phyloP scores from a whole-genome alignment of 2,888 invertebrate genomes.

The Eremobia ochroleuca region DNA sequence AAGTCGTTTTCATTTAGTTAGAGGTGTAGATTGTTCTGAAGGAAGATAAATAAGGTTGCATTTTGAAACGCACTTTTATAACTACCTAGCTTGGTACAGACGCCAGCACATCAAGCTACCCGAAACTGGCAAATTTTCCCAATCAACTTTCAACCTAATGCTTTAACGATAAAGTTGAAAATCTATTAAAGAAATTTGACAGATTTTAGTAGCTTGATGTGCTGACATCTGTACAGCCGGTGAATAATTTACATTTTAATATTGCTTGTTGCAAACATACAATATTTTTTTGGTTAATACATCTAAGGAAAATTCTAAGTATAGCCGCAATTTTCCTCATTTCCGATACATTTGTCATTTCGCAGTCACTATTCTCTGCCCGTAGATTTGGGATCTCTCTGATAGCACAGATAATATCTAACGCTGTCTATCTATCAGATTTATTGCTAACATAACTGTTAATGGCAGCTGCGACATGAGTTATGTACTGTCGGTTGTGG shows the following conservation, averaged over 20 bases:
- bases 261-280: background rate
- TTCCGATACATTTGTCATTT: conserved; percentile 42
- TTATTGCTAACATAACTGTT: conserved; percentile 70
- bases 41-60: too few relatives aligned
- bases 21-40: background rate
- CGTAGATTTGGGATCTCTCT: conserved; percentile 57
- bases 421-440: conserved; percentile 67
- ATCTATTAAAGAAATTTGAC: too few relatives aligned
- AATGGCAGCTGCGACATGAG: conserved; percentile 70
- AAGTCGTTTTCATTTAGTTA: background rate
- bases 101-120: too few relatives aligned
- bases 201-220: too few relatives aligned
- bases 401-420: conserved; percentile 68
- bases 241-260: background rate
- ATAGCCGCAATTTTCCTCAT: conserved; percentile 10
- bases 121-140: too few relatives aligned
- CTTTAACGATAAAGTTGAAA: too few relatives aligned
- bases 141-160: too few relatives aligned
- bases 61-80: background rate
- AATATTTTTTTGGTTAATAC: background rate
- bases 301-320: background rate
- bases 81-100: background rate
- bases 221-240: too few relatives aligned
- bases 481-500: conserved; percentile 65
- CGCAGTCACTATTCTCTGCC: conserved; percentile 50